These are phyloP conservation scores for Spea hammondii DNA, from an alignment of 2,797 vertebrate genomes.

Conservation along the genomic window DNA sequence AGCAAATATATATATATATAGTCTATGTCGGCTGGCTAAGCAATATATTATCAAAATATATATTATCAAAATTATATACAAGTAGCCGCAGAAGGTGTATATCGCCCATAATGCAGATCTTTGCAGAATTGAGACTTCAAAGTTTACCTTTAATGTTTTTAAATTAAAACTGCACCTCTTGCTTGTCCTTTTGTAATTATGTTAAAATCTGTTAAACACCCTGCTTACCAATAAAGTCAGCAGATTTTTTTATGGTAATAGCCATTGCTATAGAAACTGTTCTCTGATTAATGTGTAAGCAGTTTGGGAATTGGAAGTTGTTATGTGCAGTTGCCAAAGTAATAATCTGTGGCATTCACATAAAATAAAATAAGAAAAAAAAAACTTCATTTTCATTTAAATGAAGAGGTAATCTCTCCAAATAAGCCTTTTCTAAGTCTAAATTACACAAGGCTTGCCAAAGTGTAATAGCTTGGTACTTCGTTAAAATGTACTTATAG, in stretches of 20 bases:
- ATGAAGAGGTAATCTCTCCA: conserved; percentile 42
- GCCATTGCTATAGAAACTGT: not conserved
- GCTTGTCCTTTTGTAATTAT: not conserved
- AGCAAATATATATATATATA: not conserved
- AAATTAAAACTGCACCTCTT: not conserved
- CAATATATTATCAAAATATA: too few relatives aligned
- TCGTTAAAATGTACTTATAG: not conserved
- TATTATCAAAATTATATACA: not conserved
- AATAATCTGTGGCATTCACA: conserved; percentile 41
- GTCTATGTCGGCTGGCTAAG: too few relatives aligned
- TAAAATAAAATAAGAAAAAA: not conserved
- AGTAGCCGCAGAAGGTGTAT: not conserved
- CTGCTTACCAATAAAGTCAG: not conserved
- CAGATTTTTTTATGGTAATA: conserved; percentile 20
- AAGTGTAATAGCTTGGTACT: not conserved
- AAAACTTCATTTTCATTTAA: not conserved
- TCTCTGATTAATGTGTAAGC: not conserved
- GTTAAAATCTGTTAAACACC: not conserved
- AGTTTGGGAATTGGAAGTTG: conserved; percentile 3
- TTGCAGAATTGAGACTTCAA: too few relatives aligned
- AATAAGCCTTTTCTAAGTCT: conserved; percentile 41
- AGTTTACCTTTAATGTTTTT: not conserved
- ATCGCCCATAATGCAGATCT: not conserved
- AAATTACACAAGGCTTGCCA: not conserved
- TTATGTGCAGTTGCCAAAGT: not conserved